Evolutionary conservation across 1,140 invertebrate genomes (phyloP), one percentile per base, ranked within the genome.

Genomic region (Leptinotarsa defecta): DNA sequence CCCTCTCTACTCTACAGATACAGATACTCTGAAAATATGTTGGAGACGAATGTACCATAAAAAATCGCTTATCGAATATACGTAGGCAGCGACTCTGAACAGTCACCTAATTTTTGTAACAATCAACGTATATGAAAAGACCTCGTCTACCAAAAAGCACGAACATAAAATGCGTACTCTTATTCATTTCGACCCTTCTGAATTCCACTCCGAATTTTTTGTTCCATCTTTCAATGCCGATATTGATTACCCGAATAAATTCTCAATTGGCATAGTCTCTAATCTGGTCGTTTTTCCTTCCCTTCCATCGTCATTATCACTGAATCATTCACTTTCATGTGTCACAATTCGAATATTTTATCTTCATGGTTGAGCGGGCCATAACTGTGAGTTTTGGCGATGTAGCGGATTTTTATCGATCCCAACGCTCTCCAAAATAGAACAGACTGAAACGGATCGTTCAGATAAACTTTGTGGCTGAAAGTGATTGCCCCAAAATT

Each of bases 391-490:
- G 64, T 24, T 65, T 22, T 65, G 64, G 64, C 20, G 64, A 65
- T 65, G 64, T 65, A 65, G 64, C 27, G 27, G 64, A 65, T 22
- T 65, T 65, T 65, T 65, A 65, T 65, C 64, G 64, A 65, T 65
- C 13, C n/a, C 52, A 15, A 15, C 52, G 52, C 13, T n/a, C 20
- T 65, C 20, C 20, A 34, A 5, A 65, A 65, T 65, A 22, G 20
- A 34, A 65, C 64, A 22, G 64, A 19, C 64, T 65, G 64, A 17
- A 65, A 24, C 19, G 20, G 22, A 65, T 34, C 4, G 64, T 15
- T 15, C 27, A 34, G 20, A 65, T 65, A 65, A 34, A 65, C 22
- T 65, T 65, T 65, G 20, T 24, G 27, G 13, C 27, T 17, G 22
- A 24, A 13, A 22, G 20, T 65, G 64, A 65, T 65, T 8, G 22